Evolutionary conservation across 2,113 vertebrate species (phyloP).

Genomic region (Corydoras maculifer): DNA sequence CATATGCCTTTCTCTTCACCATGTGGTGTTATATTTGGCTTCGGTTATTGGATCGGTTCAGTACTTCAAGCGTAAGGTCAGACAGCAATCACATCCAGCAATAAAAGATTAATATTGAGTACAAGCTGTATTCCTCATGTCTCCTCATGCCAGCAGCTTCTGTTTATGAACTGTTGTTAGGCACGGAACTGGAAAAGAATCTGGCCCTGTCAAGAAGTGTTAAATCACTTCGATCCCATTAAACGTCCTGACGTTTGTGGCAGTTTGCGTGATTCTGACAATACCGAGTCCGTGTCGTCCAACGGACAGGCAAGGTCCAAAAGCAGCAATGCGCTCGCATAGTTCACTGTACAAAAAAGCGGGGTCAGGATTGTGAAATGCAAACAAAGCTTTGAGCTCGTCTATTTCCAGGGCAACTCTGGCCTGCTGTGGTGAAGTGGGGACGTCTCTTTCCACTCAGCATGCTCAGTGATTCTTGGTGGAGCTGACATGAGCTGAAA

Average conservation of each 20-base stretch:
- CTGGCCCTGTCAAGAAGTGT: not conserved
- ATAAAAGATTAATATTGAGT: not conserved
- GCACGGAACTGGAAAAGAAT: not conserved
- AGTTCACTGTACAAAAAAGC: not conserved
- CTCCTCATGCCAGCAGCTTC: not conserved
- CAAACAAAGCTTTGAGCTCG: constrained; percentile 7
- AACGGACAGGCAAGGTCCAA: not conserved
- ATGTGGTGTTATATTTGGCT: too few relatives aligned
- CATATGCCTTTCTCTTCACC: too few relatives aligned
- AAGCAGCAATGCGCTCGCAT: not conserved
- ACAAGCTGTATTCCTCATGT: not conserved
- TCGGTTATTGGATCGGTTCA: too few relatives aligned
- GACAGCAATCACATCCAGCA: not conserved
- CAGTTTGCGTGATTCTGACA: not conserved
- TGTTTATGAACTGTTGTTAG: not conserved
- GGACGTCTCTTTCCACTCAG: constrained; percentile 16
- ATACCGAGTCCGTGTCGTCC: not conserved
- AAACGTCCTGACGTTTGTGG: not conserved
- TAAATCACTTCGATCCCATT: not conserved
- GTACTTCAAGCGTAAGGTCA: not conserved
- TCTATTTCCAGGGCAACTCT: constrained; percentile 20
- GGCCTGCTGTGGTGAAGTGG: constrained; percentile 1
- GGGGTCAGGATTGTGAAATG: constrained; percentile 17
- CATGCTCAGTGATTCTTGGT: constrained; percentile 7
- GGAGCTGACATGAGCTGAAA: constrained; percentile 31